Evolutionary conservation across 2,113 vertebrate species (phyloP), one percentile per base, ranked within the genome.

Genomic region (Lepus americanus): DNA sequence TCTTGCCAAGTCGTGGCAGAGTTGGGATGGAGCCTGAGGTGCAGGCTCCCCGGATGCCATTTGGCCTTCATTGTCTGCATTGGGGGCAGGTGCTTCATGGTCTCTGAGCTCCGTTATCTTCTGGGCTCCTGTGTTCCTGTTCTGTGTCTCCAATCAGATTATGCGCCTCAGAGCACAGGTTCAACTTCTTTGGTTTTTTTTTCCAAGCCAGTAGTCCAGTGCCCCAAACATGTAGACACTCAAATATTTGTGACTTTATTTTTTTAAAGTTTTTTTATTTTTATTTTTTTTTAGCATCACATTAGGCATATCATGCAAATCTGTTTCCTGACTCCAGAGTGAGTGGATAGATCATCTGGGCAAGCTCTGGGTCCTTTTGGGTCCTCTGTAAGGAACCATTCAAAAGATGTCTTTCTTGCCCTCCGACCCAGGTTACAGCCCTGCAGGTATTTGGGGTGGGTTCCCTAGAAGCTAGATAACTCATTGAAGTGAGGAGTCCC

Each of bases 281-380:
- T 44, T 44, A 44, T 44, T 6, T 44, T 44, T 44, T 73, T 61
- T 89, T 73, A 33, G 17, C 5, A 9, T 69, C 17, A 23, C 1
- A 0, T 44, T 13, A 77, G 29, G 63, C 9, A 20, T 25, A 0
- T 39, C 33, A 0, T 11, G 53, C 29, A 39, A 2, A 7, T 2
- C 9, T 27, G 12, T 59, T 90, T 36, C 61, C 22, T 29, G 87
- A 70, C 66, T 84, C 12, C 4, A 44, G 16, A 25, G 55, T 29
- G 39, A 4, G 4, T 9, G 33, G 36, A 3, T 12, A 4, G 25
- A 20, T 83, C 8, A n/a, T 72, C 44, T 87, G 49, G 22, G 53
- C 19, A 36, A 27, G 13, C 33, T 63, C 25, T 55, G 20, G 67
- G 61, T 33, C 55, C 86, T 44, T 29, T 20, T 29, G 31, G 49